Base-by-base conservation (phyloP, 2,888 invertebrate species). In the Barypeithes pellucidus region DNA sequence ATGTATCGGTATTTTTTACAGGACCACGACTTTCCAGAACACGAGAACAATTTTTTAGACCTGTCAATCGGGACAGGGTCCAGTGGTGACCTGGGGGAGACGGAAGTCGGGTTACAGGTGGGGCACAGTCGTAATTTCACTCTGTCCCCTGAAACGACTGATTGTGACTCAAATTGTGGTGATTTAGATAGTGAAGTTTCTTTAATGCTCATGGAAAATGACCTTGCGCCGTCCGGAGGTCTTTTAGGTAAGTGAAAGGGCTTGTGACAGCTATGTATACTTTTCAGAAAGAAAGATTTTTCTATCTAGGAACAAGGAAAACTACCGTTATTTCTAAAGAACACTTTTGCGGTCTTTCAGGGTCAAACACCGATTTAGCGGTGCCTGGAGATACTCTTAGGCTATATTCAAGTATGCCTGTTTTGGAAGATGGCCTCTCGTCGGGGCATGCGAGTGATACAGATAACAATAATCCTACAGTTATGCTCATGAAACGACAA, bases 371-470 rank as follows among this genome's bases (percentile, higher is more conserved):
- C 57, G 90, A 89, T 79, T 82, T 91, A 62, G 89, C 90, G 50
- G 89, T 90, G 75, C 90, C 89, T 79, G 89, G 89, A 50, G 91
- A 91, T 83, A 90, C 90, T 81, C 88, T 91, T 43, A 89, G 90
- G 85, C 89, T 90, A 86, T 93, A 89, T 86, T 91, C 91, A 61
- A 92, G 91, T 80, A 94, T 98, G 94, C 98, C 98, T 0, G 93
- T 96, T 14, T 90, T 98, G 52, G 97, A 97, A 84, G 98, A 98
- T 85, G 97, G 97, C 0, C 88, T 98, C 70, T 97, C 97, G 1
- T 97, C 97, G 41, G 97, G 97, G 1, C 97, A 97, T 84, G 95
- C 93, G 0, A 96, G 96, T 76, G 97, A 97, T 83, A 94, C 92
- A 0, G 97, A 97, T 87, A 95, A 95, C 84, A 95, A 95, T 83